phyloP scores from a whole-genome alignment of 2,888 invertebrate genomes.

The Sacculina carcini region DNA sequence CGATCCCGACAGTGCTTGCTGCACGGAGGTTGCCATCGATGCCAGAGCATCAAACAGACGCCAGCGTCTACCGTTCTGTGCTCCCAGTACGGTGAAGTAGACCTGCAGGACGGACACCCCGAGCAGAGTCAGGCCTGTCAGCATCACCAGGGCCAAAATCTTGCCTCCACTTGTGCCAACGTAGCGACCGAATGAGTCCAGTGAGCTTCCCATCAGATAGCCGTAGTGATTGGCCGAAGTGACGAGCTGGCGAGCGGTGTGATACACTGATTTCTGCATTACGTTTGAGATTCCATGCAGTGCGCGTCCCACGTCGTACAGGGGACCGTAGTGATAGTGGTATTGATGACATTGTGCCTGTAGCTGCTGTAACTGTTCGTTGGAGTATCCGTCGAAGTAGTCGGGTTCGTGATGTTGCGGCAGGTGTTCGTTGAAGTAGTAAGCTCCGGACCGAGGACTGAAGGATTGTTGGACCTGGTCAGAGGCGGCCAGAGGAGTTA shows the following conservation, averaged over 20 bases:
- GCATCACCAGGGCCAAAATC: neutral
- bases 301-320: neutral
- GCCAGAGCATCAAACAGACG: neutral
- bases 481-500: neutral
- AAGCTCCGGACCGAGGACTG: neutral
- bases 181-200: conserved; percentile 42
- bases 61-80: too few relatives aligned
- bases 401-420: neutral
- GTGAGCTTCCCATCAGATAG: conserved; percentile 17
- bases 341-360: neutral
- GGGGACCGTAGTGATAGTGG: conserved; percentile 2
- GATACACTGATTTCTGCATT: neutral
- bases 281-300: too few relatives aligned
- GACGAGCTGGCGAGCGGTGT: neutral
- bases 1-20: neutral
- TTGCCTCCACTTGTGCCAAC: neutral
- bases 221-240: neutral
- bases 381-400: neutral
- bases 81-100: neutral
- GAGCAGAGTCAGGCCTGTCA: neutral
- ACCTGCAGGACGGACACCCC: conserved; percentile 1
- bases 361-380: neutral
- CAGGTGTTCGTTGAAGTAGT: neutral
- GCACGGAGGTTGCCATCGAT: neutral
- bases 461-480: neutral